These are phyloP conservation scores for Dendropsophus ebraccatus DNA, from an alignment of 2,113 vertebrate species.

Conservation along the genomic window DNA sequence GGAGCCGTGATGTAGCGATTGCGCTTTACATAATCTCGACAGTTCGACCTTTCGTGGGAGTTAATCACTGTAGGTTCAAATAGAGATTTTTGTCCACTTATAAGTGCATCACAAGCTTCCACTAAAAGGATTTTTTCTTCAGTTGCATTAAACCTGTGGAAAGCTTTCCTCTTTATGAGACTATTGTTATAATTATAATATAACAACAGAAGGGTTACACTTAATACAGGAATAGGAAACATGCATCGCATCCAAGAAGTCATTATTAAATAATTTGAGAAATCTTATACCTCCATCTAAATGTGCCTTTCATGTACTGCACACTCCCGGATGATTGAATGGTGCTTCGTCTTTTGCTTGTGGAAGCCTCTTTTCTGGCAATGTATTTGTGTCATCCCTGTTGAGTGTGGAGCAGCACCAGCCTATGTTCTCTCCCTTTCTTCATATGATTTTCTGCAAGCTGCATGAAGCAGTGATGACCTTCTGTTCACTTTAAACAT, in stretches of 20 bases:
- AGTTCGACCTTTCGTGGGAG: not conserved
- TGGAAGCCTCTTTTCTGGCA: not conserved
- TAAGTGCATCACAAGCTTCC: constrained; percentile 13
- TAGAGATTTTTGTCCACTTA: not conserved
- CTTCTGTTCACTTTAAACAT: constrained; percentile 37
- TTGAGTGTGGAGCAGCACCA: not conserved
- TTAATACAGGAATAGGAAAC: constrained; percentile 28
- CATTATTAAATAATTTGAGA: constrained; percentile 16
- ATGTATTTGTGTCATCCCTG: constrained; percentile 21
- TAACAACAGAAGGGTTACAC: constrained; percentile 21
- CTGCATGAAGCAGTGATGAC: constrained; percentile 34
- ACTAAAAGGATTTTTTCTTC: constrained; percentile 23
- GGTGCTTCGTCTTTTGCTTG: not conserved
- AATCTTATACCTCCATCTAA: constrained; percentile 12
- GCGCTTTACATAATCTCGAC: constrained; percentile 2
- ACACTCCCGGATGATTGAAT: too few relatives aligned
- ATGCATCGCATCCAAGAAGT: constrained; percentile 25
- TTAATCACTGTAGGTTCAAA: not conserved
- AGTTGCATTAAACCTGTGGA: constrained; percentile 7
- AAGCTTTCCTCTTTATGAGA: not conserved
- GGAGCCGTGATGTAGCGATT: constrained; percentile 65
- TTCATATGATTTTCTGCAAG: constrained; percentile 26
- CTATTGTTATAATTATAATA: constrained; percentile 44
- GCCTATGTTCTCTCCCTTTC: constrained; percentile 1
- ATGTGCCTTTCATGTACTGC: not conserved